phyloP scores from a whole-genome alignment of 1,140 invertebrate species.

The Lordiphosa mommai region DNA sequence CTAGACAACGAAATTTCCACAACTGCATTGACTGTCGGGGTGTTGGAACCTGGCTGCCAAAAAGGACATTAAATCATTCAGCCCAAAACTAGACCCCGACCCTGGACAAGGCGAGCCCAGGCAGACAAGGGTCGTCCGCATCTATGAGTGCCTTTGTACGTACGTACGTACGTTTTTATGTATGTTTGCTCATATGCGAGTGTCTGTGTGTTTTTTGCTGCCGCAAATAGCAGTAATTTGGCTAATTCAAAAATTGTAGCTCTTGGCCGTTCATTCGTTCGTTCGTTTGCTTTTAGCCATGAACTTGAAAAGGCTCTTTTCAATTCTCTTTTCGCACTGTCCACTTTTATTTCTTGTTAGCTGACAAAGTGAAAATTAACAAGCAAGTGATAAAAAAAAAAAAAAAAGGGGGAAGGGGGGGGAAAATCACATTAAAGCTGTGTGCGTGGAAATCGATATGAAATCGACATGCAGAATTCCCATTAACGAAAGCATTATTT shows the following conservation, averaged over 20 bases:
- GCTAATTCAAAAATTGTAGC: too few species aligned
- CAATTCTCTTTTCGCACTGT: conserved; percentile 19
- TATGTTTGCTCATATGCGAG: conserved; percentile 20
- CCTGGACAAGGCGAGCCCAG: conserved; percentile 58
- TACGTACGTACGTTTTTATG: conserved; percentile 9
- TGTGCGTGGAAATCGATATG: too few species aligned
- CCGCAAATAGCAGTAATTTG: not conserved
- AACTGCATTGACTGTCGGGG: conserved; percentile 45
- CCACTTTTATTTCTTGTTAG: conserved; percentile 10
- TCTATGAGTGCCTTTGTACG: not conserved
- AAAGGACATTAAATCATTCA: conserved; percentile 77
- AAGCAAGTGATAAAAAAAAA: too few species aligned
- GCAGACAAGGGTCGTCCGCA: conserved; percentile 53
- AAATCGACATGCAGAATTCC: too few species aligned
- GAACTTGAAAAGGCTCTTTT: conserved; percentile 66
- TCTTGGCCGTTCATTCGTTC: conserved; percentile 3
- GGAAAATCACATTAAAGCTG: too few species aligned
- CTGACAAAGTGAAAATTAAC: conserved; percentile 72
- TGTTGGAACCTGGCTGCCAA: conserved; percentile 53
- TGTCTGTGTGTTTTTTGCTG: conserved; percentile 7
- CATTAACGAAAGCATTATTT: not conserved
- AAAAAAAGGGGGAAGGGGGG: too few species aligned
- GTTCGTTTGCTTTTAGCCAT: conserved; percentile 49
- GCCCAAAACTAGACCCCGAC: conserved; percentile 27
- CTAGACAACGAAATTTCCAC: conserved; percentile 60